Conservation (phyloP, 2,797 vertebrate species). For the Siniperca scherzeri region DNA sequence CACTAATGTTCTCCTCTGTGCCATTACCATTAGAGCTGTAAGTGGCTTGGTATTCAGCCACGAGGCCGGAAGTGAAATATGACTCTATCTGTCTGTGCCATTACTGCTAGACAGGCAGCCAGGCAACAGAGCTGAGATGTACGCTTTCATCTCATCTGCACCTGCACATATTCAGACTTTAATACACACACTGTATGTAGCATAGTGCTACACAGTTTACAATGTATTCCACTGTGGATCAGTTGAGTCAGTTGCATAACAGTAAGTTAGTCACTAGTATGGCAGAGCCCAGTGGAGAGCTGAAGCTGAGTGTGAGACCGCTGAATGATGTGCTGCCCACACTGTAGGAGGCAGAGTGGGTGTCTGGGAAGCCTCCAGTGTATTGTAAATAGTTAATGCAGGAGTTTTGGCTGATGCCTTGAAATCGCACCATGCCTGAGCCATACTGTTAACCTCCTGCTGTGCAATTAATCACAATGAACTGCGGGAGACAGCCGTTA, state of each 20-base stretch:
- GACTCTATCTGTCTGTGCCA: constrained; percentile 57
- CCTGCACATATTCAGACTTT: constrained; percentile 35
- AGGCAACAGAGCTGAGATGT: constrained; percentile 36
- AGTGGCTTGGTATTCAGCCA: constrained; percentile 56
- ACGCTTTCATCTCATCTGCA: constrained; percentile 34
- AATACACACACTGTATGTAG: constrained; percentile 24
- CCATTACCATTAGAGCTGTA: constrained; percentile 57
- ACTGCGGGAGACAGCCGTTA: constrained; percentile 73
- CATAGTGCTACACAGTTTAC: constrained; percentile 42
- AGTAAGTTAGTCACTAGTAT: constrained; percentile 81
- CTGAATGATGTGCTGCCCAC: constrained; percentile 77
- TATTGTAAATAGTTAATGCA: constrained; percentile 80
- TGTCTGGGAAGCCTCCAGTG: constrained; percentile 68
- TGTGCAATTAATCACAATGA: constrained; percentile 81
- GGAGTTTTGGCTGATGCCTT: constrained; percentile 76
- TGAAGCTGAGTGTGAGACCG: constrained; percentile 74
- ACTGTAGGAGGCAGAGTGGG: constrained; percentile 78
- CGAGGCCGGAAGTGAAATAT: constrained; percentile 65
- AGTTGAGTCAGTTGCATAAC: constrained; percentile 82
- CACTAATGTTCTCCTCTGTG: constrained; percentile 55
- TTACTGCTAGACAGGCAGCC: constrained; percentile 26
- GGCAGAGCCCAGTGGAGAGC: constrained; percentile 68
- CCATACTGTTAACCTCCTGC: constrained; percentile 73
- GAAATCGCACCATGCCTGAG: constrained; percentile 63
- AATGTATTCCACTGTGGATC: constrained; percentile 67